A percentile compares a stretch with the other conserved stretches of the same genome.
These are phyloP conservation scores for Mus pahari DNA, from an alignment of 2,113 vertebrate genomes.

Conservation along the genomic window DNA sequence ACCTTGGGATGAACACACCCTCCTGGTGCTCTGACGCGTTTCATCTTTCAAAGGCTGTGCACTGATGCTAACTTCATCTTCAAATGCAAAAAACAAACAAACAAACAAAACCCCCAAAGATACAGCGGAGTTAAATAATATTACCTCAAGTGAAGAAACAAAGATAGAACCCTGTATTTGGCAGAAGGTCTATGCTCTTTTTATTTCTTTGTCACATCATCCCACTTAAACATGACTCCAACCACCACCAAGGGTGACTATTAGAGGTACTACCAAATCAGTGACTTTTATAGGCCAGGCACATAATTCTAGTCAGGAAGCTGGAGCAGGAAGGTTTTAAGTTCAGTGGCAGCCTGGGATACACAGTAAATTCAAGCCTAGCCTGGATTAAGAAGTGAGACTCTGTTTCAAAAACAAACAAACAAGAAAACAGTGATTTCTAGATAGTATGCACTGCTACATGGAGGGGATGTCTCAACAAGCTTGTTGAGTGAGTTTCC, in stretches of 20 bases:
- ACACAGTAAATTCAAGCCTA: neutral
- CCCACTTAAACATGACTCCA: neutral
- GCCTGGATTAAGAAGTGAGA: neutral
- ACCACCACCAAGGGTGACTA: neutral
- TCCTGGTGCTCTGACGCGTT: neutral
- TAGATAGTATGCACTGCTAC: neutral
- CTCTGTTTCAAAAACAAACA: neutral
- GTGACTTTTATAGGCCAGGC: neutral
- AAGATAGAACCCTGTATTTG: neutral
- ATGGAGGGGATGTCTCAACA: neutral
- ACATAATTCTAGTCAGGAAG: neutral
- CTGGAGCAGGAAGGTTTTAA: neutral
- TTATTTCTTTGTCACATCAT: neutral
- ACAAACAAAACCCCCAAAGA: neutral
- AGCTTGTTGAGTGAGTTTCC: neutral
- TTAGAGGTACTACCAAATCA: neutral
- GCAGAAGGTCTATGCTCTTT: neutral
- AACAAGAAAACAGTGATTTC: neutral
- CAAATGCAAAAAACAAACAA: neutral
- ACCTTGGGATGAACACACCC: neutral
- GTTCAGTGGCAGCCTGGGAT: neutral
- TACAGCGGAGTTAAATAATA: neutral
- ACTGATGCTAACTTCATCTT: neutral
- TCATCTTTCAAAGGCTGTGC: neutral
- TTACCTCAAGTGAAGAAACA: neutral